phyloP scores from a whole-genome alignment of 2,888 invertebrate genomes.

The Actias luna region DNA sequence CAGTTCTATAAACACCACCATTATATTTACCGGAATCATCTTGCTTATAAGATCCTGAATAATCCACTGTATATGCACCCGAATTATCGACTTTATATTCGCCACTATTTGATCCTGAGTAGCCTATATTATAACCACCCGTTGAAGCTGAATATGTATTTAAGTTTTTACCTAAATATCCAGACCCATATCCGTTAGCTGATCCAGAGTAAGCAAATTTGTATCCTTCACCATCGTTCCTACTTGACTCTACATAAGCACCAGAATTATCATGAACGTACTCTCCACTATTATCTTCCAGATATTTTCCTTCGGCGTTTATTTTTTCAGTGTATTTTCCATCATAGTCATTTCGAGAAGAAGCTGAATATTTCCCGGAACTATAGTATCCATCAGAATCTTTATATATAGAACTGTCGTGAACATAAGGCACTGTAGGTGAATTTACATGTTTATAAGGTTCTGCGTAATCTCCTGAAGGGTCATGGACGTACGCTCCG shows the following conservation, averaged over 20 bases:
- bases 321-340: conserved; percentile 26
- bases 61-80: conserved; percentile 42
- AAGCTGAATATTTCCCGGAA: conserved; percentile 43
- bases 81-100: conserved; percentile 31
- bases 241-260: conserved; percentile 37
- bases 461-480: conserved; percentile 68
- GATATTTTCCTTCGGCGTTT: conserved; percentile 27
- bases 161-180: conserved; percentile 2
- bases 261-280: conserved; percentile 57
- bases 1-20: conserved; percentile 56
- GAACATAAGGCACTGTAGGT: conserved; percentile 60
- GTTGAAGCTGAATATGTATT: not conserved
- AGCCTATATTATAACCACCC: conserved; percentile 24
- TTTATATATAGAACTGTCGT: conserved; percentile 55
- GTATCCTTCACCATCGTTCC: conserved; percentile 28
- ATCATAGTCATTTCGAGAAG: conserved; percentile 32
- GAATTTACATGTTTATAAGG: conserved; percentile 69
- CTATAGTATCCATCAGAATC: conserved; percentile 53
- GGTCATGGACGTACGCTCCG: conserved; percentile 75
- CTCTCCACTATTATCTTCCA: conserved; percentile 40
- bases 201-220: conserved; percentile 29
- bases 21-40: conserved; percentile 56
- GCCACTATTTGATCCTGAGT: conserved; percentile 18
- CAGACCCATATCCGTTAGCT: conserved; percentile 15
- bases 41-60: conserved; percentile 48